Conservation (phyloP, 2,113 vertebrate genomes). For the Tor tambroides region DNA sequence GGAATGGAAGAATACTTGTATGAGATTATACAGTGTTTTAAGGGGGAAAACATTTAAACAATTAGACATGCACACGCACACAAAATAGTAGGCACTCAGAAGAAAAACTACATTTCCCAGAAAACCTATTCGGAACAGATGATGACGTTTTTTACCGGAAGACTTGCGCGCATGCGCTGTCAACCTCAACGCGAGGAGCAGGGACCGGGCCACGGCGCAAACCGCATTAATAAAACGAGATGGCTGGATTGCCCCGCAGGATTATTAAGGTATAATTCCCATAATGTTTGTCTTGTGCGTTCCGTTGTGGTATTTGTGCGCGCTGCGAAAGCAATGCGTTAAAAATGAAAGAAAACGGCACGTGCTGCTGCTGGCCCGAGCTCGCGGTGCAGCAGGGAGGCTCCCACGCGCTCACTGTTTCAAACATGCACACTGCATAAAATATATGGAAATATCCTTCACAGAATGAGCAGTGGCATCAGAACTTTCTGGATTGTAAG, state of each 20-base stretch:
- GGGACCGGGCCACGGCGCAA: slow-evolving; percentile 77
- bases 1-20: not conserved
- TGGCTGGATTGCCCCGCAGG: slow-evolving; percentile 94
- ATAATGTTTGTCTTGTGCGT: not conserved
- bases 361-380: slow-evolving; percentile 38
- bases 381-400: slow-evolving; percentile 28
- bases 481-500: not conserved
- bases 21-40: not conserved
- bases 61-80: not conserved
- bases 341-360: slow-evolving; percentile 17
- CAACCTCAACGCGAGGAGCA: slow-evolving; percentile 76
- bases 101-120: slow-evolving; percentile 41
- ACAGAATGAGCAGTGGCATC: not conserved
- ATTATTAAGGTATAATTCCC: slow-evolving; percentile 87
- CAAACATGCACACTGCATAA: not conserved
- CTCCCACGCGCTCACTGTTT: slow-evolving; percentile 17
- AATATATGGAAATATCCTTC: not conserved
- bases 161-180: slow-evolving; percentile 62
- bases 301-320: not conserved
- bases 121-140: not conserved
- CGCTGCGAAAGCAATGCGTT: not conserved
- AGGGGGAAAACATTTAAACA: not conserved
- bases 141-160: slow-evolving; percentile 69
- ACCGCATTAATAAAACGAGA: slow-evolving; percentile 85
- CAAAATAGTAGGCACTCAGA: not conserved